phyloP scores from a whole-genome alignment of 2,888 invertebrate genomes.

The Ormyrus nitidulus region DNA sequence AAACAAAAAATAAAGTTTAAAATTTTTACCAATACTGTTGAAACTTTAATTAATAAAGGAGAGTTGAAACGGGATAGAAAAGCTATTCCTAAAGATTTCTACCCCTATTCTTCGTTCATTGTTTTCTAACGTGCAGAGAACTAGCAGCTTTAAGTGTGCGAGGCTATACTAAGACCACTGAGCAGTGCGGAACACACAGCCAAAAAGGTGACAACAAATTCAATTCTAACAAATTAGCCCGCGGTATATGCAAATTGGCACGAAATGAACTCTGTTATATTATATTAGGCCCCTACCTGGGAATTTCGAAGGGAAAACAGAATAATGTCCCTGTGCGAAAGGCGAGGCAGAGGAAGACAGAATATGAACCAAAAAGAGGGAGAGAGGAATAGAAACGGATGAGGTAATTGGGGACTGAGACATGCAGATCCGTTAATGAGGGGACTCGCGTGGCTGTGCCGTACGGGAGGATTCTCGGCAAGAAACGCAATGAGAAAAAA shows the following conservation, averaged over 20 bases:
- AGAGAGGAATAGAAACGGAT: conserved; percentile 34
- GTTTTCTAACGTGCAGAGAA: no score
- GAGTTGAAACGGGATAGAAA: no score
- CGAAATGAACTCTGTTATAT: conserved; percentile 74
- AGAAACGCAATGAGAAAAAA: background rate
- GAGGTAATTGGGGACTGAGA: conserved; percentile 72
- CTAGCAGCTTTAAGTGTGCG: background rate
- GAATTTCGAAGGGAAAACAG: conserved; percentile 72
- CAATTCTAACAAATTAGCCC: conserved; percentile 72
- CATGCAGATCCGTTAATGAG: conserved; percentile 73
- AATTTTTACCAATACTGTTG: no score
- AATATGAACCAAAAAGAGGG: conserved; percentile 21
- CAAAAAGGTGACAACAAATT: conserved; percentile 70
- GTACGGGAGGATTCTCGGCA: conserved; percentile 29
- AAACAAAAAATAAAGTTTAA: no score
- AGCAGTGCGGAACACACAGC: background rate
- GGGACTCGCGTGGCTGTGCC: conserved; percentile 65
- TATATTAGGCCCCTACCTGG: conserved; percentile 72
- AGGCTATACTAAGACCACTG: background rate
- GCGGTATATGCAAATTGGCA: conserved; percentile 74
- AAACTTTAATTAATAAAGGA: no score
- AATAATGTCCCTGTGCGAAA: conserved; percentile 61
- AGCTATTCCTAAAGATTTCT: no score
- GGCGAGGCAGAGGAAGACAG: background rate
- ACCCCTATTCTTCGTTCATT: no score